Evolutionary conservation across 2,113 vertebrate species (phyloP).

Genomic region (Stigmatopora nigra): DNA sequence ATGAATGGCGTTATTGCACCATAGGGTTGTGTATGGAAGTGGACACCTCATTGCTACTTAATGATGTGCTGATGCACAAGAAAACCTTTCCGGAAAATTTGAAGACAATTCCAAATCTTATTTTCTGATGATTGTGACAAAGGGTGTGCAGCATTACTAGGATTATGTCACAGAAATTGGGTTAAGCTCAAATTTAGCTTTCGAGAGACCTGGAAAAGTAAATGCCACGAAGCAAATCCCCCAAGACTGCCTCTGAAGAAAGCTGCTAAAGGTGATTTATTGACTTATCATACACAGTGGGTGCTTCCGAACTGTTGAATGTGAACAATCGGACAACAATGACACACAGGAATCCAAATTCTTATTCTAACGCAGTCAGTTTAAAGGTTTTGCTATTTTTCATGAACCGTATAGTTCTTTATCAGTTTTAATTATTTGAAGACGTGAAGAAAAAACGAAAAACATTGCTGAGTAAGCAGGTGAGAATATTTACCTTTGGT

Average conservation of each 20-base stretch:
- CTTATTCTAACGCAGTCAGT: neutral
- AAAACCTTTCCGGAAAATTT: constrained; percentile 8
- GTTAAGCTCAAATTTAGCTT: constrained; percentile 42
- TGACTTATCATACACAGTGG: constrained; percentile 5
- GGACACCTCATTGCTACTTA: constrained; percentile 21
- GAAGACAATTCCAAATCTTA: constrained; percentile 35
- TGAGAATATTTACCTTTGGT: neutral
- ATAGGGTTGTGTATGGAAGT: constrained; percentile 19
- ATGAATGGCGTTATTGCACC: constrained; percentile 48
- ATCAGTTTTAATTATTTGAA: neutral
- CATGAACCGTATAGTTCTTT: no score
- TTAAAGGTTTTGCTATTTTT: neutral
- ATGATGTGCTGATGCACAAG: neutral
- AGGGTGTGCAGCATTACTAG: constrained; percentile 24
- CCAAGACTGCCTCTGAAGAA: constrained; percentile 17
- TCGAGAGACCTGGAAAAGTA: constrained; percentile 12
- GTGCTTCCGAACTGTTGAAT: constrained; percentile 8
- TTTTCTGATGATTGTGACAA: constrained; percentile 25
- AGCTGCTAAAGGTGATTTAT: constrained; percentile 9
- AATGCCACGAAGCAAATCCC: constrained; percentile 34
- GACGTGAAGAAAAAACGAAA: neutral
- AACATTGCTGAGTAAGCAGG: neutral
- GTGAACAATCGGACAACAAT: neutral
- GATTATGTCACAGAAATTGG: constrained; percentile 26
- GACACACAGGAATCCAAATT: constrained; percentile 8